A percentile compares a stretch with the other conserved stretches of the same genome.
Evolutionary conservation across 2,888 invertebrate species (phyloP).

Genomic region (Ceriagrion tenellum): DNA sequence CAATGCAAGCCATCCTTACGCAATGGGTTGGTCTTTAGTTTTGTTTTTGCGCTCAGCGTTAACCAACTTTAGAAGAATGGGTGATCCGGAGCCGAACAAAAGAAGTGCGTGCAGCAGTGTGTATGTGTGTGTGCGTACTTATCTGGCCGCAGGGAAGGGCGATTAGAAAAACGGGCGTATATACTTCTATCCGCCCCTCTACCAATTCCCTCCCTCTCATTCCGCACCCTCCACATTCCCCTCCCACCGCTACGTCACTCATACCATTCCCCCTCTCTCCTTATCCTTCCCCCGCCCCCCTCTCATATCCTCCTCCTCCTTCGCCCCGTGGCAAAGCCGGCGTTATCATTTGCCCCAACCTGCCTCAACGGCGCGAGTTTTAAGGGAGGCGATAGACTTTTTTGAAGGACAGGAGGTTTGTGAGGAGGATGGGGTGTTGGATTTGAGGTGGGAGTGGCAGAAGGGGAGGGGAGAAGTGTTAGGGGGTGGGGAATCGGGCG

Average conservation of each 20-base stretch:
- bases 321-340: not conserved
- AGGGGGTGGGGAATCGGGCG: not conserved
- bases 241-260: not conserved
- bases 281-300: too few species aligned
- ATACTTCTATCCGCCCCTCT: not conserved
- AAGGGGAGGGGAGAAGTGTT: too few species aligned
- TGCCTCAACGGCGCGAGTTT: constrained; percentile 54
- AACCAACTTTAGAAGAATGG: not conserved
- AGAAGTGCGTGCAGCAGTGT: not conserved
- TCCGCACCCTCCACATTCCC: not conserved
- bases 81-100: not conserved
- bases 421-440: not conserved
- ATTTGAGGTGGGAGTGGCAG: not conserved
- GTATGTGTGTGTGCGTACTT: not conserved
- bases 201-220: not conserved
- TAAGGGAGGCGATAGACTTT: constrained; percentile 58
- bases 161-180: constrained; percentile 30
- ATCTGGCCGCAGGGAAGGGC: constrained; percentile 53
- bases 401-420: not conserved
- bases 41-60: too few species aligned
- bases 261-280: not conserved
- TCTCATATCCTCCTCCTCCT: not conserved
- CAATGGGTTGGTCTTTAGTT: too few species aligned
- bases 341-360: constrained; percentile 55
- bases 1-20: too few species aligned